phyloP scores from a whole-genome alignment of 2,888 invertebrate genomes.

The Labia minor region DNA sequence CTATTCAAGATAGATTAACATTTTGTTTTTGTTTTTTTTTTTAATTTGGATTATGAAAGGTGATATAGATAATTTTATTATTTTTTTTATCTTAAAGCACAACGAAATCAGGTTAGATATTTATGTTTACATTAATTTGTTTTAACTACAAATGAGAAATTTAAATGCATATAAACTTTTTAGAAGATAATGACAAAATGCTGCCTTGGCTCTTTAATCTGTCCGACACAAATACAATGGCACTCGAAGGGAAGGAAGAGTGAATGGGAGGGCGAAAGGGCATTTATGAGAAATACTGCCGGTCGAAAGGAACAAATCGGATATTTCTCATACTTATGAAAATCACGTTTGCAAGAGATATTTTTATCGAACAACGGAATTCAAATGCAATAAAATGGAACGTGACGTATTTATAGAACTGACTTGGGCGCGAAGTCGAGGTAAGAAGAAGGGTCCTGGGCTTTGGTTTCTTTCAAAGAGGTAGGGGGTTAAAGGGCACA shows the following conservation, averaged over 20 bases:
- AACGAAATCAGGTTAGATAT: not conserved
- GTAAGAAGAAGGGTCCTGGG: too few relatives aligned
- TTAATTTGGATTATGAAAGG: too few relatives aligned
- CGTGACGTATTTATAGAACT: slow-evolving; percentile 13
- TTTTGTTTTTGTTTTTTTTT: too few relatives aligned
- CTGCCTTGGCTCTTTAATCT: not conserved
- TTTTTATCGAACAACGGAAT: slow-evolving; percentile 13
- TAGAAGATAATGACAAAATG: not conserved
- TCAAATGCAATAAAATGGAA: slow-evolving; percentile 7
- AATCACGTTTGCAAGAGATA: slow-evolving; percentile 13
- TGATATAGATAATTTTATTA: too few relatives aligned
- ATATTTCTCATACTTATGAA: slow-evolving; percentile 13
- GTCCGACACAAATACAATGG: slow-evolving; percentile 7
- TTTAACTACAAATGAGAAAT: not conserved
- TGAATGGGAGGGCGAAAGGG: slow-evolving; percentile 7
- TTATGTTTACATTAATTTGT: not conserved
- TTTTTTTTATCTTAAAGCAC: too few relatives aligned
- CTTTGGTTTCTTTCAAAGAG: too few relatives aligned
- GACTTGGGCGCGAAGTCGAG: not conserved
- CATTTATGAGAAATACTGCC: slow-evolving; percentile 13
- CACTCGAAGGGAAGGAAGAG: not conserved
- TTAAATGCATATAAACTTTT: slow-evolving; percentile 13
- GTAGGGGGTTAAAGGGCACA: too few relatives aligned
- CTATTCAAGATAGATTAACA: too few relatives aligned
- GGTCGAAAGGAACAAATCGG: slow-evolving; percentile 13